These are phyloP conservation scores for Typhlichthys eigenmanni DNA, from an alignment of 2,797 vertebrate genomes.

Conservation along the genomic window DNA sequence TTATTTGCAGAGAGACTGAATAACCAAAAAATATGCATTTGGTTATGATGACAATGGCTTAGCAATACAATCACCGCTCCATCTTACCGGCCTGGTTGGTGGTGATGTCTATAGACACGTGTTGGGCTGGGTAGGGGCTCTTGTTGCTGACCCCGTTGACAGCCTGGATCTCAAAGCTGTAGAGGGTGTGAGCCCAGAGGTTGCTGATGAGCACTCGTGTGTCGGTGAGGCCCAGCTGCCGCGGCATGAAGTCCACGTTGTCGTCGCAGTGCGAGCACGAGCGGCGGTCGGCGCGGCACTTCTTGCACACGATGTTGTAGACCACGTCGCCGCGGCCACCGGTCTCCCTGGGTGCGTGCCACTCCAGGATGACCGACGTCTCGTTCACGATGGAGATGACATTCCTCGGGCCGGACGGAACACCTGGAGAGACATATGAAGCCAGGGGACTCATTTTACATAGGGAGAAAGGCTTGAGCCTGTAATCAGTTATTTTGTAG, in stretches of 20 bases:
- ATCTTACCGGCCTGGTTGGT: conserved; percentile 96
- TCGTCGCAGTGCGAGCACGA: conserved; percentile 96
- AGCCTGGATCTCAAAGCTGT: conserved; percentile 96
- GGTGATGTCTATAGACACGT: conserved; percentile 95
- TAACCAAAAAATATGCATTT: conserved; percentile 1
- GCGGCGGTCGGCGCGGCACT: conserved; percentile 88
- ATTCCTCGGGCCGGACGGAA: conserved; percentile 93
- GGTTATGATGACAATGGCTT: background rate
- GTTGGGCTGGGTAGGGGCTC: conserved; percentile 94
- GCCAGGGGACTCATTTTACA: background rate
- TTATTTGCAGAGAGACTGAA: background rate
- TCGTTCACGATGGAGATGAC: conserved; percentile 97
- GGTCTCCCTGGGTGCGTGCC: conserved; percentile 91
- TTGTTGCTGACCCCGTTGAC: conserved; percentile 95
- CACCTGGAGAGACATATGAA: conserved; percentile 73
- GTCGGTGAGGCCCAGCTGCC: conserved; percentile 91
- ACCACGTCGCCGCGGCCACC: conserved; percentile 92
- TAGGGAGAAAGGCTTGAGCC: background rate
- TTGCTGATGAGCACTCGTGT: conserved; percentile 95
- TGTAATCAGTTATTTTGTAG: background rate
- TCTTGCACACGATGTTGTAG: conserved; percentile 97
- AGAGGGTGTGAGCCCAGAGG: conserved; percentile 93
- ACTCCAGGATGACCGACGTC: conserved; percentile 96
- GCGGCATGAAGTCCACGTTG: conserved; percentile 93
- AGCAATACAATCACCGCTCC: background rate